Percentiles rank a stretch among this genome's conserved stretches.
Evolutionary conservation across 2,113 vertebrate species (phyloP).

Genomic region (Paradoxurus hermaphroditus): DNA sequence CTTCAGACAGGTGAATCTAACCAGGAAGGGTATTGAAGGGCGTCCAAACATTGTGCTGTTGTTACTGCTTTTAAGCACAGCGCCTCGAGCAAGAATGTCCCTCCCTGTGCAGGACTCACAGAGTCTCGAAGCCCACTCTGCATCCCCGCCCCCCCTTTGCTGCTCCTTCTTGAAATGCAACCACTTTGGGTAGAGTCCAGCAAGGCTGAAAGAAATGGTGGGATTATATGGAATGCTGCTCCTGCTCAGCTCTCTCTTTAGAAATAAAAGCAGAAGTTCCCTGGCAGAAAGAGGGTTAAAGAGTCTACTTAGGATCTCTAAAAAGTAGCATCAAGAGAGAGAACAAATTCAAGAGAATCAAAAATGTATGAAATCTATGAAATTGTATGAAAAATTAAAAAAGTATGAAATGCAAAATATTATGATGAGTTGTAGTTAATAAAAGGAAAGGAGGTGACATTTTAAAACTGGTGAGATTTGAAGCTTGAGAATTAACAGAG

Average conservation of each 20-base stretch:
- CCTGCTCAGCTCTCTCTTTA: background rate
- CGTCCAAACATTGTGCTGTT: background rate
- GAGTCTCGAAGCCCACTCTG: background rate
- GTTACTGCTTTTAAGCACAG: background rate
- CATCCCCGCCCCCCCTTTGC: background rate
- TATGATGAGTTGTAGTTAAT: background rate
- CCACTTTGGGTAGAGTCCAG: background rate
- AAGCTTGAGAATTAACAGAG: background rate
- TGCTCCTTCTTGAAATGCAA: background rate
- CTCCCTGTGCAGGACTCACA: background rate
- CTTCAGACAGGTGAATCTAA: background rate
- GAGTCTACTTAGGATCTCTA: background rate
- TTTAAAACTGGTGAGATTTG: constrained; percentile 5
- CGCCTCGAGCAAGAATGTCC: background rate
- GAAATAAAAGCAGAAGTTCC: background rate
- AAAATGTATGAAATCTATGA: background rate
- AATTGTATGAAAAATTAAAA: background rate
- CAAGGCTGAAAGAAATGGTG: background rate
- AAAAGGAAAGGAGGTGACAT: background rate
- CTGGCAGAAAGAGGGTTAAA: background rate
- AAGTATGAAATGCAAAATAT: background rate
- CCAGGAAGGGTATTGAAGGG: background rate
- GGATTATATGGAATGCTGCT: background rate
- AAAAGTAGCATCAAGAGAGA: background rate
- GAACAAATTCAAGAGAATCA: background rate